Evolutionary conservation across 1,140 invertebrate genomes (phyloP).

Genomic region (Rhynchophorus ferrugineus): DNA sequence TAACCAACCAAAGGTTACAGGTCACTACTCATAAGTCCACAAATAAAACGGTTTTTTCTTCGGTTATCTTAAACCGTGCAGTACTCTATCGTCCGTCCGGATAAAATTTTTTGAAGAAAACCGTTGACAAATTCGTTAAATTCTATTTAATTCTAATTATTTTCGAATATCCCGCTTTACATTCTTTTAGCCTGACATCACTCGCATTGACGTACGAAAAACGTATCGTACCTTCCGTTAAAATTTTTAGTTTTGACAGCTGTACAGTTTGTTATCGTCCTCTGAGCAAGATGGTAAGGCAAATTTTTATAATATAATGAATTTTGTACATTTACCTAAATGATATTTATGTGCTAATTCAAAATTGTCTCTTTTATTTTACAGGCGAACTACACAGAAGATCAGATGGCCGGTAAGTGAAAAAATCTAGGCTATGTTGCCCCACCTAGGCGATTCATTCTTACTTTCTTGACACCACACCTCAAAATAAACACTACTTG

Average conservation of each 20-base stretch:
- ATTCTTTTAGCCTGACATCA: neutral
- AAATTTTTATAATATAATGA: neutral
- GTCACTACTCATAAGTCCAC: no score
- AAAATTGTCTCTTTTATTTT: constrained; percentile 36
- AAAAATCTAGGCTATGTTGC: constrained; percentile 40
- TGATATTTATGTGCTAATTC: neutral
- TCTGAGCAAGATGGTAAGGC: neutral
- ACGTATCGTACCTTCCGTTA: neutral
- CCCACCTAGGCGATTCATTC: constrained; percentile 34
- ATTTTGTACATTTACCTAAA: neutral
- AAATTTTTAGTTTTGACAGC: no score
- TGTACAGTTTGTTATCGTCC: neutral
- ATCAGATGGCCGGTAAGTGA: constrained; percentile 82
- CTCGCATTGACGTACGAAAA: neutral
- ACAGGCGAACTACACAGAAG: constrained; percentile 80
- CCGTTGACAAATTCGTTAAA: no score
- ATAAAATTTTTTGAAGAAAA: no score
- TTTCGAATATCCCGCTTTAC: neutral
- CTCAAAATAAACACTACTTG: no score
- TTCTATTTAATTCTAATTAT: no score
- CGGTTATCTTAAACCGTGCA: no score
- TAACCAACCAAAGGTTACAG: no score
- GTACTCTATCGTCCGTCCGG: no score
- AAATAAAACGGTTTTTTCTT: no score
- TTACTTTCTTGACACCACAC: no score